These are phyloP conservation scores for Orthonyx spaldingii DNA, from an alignment of 2,113 vertebrate genomes.

Conservation along the genomic window DNA sequence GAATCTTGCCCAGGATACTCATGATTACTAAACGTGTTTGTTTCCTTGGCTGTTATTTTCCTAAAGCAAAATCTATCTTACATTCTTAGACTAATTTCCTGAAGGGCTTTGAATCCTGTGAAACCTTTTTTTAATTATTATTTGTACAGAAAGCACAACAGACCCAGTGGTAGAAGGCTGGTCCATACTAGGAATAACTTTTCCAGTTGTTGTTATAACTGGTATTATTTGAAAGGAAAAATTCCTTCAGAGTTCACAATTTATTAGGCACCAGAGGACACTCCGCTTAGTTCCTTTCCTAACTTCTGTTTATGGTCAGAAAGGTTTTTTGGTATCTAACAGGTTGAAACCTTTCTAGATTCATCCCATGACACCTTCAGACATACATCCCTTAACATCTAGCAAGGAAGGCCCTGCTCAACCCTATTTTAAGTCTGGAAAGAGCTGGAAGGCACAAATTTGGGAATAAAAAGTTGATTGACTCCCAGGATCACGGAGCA, in stretches of 20 bases:
- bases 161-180: background rate
- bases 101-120: background rate
- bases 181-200: background rate
- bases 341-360: background rate
- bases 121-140: background rate
- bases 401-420: background rate
- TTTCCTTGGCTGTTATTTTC: background rate
- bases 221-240: background rate
- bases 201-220: background rate
- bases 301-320: background rate
- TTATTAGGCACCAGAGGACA: background rate
- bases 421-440: background rate
- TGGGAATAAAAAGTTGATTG: background rate
- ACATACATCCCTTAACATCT: rapidly evolving
- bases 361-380: background rate
- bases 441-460: background rate
- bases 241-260: rapidly evolving
- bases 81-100: background rate
- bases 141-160: background rate
- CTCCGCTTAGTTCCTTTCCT: background rate
- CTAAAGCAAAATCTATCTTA: background rate
- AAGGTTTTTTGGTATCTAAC: background rate
- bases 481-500: background rate
- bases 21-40: background rate
- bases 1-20: background rate